A percentile compares a stretch with the other conserved stretches of the same genome.
Conservation (phyloP, 2,113 vertebrate species). For the Neopipo cinnamomea region DNA sequence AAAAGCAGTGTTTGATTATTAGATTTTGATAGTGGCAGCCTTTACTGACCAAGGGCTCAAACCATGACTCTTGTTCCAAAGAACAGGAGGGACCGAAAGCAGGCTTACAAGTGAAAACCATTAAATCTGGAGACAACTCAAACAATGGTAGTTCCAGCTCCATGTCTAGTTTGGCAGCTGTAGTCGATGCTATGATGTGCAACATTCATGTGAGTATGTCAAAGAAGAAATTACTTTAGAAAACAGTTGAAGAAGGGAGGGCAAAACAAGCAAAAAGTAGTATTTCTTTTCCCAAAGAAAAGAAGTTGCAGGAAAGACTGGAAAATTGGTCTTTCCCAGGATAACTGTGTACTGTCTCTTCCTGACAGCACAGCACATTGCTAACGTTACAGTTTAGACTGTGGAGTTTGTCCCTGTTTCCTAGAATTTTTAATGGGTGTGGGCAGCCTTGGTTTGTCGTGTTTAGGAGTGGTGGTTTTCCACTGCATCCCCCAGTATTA, state of each 20-base stretch:
- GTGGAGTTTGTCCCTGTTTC: not conserved
- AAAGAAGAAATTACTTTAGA: not conserved
- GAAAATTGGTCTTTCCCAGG: not conserved
- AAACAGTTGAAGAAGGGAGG: not conserved
- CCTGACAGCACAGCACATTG: not conserved
- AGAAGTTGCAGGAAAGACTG: not conserved
- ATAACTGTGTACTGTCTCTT: not conserved
- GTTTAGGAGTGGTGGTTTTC: slow-evolving; percentile 22
- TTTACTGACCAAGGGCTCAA: not conserved
- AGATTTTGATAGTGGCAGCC: not conserved
- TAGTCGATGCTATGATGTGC: too few species aligned
- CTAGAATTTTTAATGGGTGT: not conserved
- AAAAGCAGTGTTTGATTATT: not conserved
- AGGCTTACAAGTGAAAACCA: not conserved
- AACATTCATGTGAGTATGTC: not conserved
- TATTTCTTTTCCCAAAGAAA: not conserved
- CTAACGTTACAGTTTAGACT: slow-evolving; percentile 2
- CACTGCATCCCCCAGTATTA: slow-evolving; percentile 1
- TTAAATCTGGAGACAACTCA: not conserved
- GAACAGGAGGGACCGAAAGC: rapidly evolving
- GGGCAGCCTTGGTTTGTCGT: slow-evolving; percentile 1
- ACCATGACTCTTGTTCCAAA: not conserved
- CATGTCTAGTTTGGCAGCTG: not conserved
- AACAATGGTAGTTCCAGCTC: not conserved
- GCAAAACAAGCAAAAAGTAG: not conserved